Conservation (phyloP, 2,888 invertebrate genomes). For the Aspidiotus rigidus region DNA sequence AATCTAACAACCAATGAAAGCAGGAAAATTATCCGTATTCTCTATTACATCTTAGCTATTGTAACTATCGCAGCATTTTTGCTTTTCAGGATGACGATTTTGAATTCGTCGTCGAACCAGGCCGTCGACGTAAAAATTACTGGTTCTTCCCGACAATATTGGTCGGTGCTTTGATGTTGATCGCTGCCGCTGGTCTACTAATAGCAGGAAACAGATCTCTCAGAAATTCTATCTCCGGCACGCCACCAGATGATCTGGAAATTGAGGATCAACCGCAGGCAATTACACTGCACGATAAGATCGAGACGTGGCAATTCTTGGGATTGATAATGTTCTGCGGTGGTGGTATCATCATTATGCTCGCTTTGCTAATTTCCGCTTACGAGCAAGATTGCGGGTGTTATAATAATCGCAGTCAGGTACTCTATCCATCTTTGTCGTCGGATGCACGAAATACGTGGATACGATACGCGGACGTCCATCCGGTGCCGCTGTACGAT, state of each 20-base stretch:
- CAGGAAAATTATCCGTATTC: no score
- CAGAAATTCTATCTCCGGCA: conserved; percentile 16
- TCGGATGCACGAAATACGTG: conserved; percentile 9
- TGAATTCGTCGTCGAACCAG: conserved; percentile 28
- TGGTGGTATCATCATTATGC: conserved; percentile 21
- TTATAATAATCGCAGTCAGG: conserved; percentile 13
- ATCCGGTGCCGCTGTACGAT: background rate
- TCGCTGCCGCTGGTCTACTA: conserved; percentile 9
- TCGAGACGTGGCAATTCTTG: conserved; percentile 21
- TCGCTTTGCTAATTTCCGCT: conserved; percentile 15
- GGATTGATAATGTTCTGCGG: conserved; percentile 21
- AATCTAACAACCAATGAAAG: no score
- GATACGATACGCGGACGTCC: conserved; percentile 18
- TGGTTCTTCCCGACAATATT: conserved; percentile 18
- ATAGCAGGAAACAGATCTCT: conserved; percentile 14
- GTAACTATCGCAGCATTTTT: background rate
- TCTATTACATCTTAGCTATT: background rate
- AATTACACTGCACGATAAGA: conserved; percentile 14
- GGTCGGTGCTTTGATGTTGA: conserved; percentile 1
- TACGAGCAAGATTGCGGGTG: conserved; percentile 27
- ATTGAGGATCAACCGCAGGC: conserved; percentile 23
- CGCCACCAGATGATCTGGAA: conserved; percentile 6
- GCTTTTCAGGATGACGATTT: conserved; percentile 30
- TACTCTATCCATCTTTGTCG: conserved; percentile 10
- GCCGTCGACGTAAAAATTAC: conserved; percentile 12